Evolutionary conservation across 2,113 vertebrate genomes (phyloP), one percentile per base, ranked within the genome.

Genomic region (Chamaea fasciata): DNA sequence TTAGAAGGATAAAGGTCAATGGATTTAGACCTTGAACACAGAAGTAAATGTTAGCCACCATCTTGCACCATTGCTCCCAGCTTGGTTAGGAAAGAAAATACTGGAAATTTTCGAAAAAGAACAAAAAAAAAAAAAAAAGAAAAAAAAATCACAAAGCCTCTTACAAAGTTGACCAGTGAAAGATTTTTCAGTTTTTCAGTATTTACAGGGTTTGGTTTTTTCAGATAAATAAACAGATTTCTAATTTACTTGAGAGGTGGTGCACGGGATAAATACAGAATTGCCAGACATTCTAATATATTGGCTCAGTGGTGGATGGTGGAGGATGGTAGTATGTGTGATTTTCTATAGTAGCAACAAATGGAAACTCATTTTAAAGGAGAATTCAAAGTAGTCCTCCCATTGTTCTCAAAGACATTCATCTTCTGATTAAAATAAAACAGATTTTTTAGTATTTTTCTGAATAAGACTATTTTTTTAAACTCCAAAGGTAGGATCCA

Each of bases 71-170:
- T 35, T 75, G 28, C 15, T 91, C 6, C 18, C 18, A 63, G 6
- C 55, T 90, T 57, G 53, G 12, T 56, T 62, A 57, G n/a, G 33
- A 71, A 52, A 15, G 15, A 60, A 87, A 59, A 39, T 21, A 60
- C 5, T 15, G 24, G 57, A 46, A 27, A 8, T 27, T 11, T 59
- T 37, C 2, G 1, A 15, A 47, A 24, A 35, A 37, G 6, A 14
- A 19, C 5, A 20, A 31, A 69, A 41, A 42, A 69, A 35, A n/a
- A 0, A 0, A 39, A 39, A 42, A 69, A 35, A n/a, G 0, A 0
- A 39, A 39, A 39, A 22, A 78, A 26, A 10, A 62, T 10, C 10
- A 49, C 11, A 49, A 70, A 92, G 56, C 8, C 13, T 63, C 13
- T 65, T 81, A 8, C 4, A 42, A 11, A 70, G 17, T n/a, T 42